Evolutionary conservation across 2,888 invertebrate species (phyloP), one percentile per base, ranked within the genome.

Genomic region (Sphinx pinastri): DNA sequence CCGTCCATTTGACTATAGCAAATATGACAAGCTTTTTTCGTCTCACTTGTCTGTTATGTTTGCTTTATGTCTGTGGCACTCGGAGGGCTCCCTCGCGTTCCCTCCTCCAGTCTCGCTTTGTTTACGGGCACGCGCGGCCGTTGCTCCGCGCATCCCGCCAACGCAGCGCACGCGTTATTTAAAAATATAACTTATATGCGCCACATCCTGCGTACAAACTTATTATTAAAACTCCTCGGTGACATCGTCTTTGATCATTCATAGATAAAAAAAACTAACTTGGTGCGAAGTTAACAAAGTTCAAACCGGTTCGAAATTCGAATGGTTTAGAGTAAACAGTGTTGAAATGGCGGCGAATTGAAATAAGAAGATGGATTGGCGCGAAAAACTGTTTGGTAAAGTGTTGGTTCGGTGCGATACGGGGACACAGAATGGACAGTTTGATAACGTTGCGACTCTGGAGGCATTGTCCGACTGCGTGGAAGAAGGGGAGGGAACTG

Each of bases 371-470:
- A 93, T 93, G 88, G 95, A 95, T 88, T 95, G 95, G 95, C 94
- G 95, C 82, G 95, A 95, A 87, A 95, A 95, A 84, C 93, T 95
- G 77, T 95, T 95, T 78, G 95, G 95, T 1, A 93, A 94, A 82
- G 87, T 89, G 70, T 84, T 95, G 25, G 92, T 95, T 70, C 94
- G 92, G 79, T 95, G 95, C 84, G 88, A 88, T 70, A 86, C 89
- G 31, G 88, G 90, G 16, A 88, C 86, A 45, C 88, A 91, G 73
- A 91, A 86, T 72, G 94, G 93, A 52, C 92, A 93, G 76, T 94
- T 94, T 73, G 92, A 94, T 73, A 87, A 88, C 72, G 77, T 93
- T 14, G 79, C 90, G 0, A 95, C 95, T 1, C 78, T 88, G 58
- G 94, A 95, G 72, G 94, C 91, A 71, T 79, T 94, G 69, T 76